Evolutionary conservation across 2,888 invertebrate species (phyloP), one percentile per base, ranked within the genome.

Genomic region (Cordilura impudica): DNA sequence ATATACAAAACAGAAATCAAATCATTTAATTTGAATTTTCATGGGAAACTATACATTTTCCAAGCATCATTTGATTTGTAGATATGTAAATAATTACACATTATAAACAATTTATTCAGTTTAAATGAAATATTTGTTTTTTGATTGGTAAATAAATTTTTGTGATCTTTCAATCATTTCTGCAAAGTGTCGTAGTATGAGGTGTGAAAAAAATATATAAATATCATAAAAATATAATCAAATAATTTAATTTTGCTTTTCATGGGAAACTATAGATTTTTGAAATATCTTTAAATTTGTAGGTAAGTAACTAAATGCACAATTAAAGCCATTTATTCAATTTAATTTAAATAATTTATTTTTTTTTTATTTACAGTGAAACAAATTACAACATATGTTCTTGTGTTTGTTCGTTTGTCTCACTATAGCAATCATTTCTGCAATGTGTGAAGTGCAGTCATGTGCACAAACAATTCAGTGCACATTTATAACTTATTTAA

Each of bases 171-270:
- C n/a, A n/a, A n/a, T n/a, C n/a, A n/a, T n/a, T n/a, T n/a, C n/a
- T n/a, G n/a, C n/a, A n/a, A n/a, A n/a, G n/a, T n/a, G n/a, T n/a
- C n/a, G n/a, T n/a, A n/a, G n/a, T n/a, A n/a, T n/a, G n/a, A n/a
- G n/a, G n/a, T n/a, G n/a, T n/a, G n/a, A n/a, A 78, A 74, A 49
- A 12, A n/a, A n/a, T n/a, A 16, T 35, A 47, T 66, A 61, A 77
- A 54, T 63, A 39, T 58, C 39, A 66, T 2, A 65, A 56, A 63
- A 54, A 65, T 43, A 21, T 18, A 53, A 12, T 18, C 4, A 29
- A 61, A 61, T 29, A 12, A 47, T 12, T 18, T 47, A 12, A n/a
- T n/a, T n/a, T n/a, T n/a, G 6, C 10, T 51, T 51, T 51, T 61
- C 19, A 61, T 47, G 45, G 29, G 61, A 47, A 61, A 61, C 35